phyloP scores from a whole-genome alignment of 2,797 vertebrate genomes.

The Sebastes oblongus region DNA sequence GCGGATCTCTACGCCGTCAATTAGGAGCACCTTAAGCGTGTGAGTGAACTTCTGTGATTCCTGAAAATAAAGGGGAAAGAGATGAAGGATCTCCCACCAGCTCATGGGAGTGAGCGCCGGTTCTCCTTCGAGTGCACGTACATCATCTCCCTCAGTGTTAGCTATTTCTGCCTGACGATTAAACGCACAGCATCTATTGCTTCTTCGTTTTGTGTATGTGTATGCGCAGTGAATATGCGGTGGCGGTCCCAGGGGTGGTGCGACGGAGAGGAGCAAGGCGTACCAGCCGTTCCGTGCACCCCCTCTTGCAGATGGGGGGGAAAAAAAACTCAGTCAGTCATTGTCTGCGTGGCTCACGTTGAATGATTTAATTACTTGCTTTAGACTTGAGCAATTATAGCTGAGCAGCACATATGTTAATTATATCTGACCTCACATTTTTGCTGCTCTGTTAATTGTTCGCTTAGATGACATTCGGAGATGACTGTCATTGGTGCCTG shows the following conservation, averaged over 20 bases:
- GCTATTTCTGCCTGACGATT: conserved; percentile 6
- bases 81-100: conserved; percentile 24
- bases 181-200: neutral
- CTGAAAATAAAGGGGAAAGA: conserved; percentile 17
- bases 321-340: conserved; percentile 33
- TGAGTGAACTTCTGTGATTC: conserved; percentile 40
- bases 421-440: conserved; percentile 78
- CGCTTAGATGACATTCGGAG: conserved; percentile 63
- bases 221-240: neutral
- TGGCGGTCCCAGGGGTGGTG: conserved; percentile 33
- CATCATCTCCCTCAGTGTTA: neutral
- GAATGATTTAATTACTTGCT: conserved; percentile 76
- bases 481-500: conserved; percentile 66
- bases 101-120: conserved; percentile 1
- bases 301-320: neutral
- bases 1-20: conserved; percentile 50
- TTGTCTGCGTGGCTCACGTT: conserved; percentile 61
- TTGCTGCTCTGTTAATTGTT: conserved; percentile 76
- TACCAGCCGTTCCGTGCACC: neutral
- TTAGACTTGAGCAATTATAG: conserved; percentile 77
- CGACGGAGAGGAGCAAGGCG: conserved; percentile 38
- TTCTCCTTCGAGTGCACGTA: conserved; percentile 7
- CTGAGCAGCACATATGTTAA: conserved; percentile 77
- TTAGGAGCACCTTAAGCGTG: conserved; percentile 58
- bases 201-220: neutral